Base-by-base conservation (phyloP, 2,888 invertebrate species). In the Ecliptopera silaceata region DNA sequence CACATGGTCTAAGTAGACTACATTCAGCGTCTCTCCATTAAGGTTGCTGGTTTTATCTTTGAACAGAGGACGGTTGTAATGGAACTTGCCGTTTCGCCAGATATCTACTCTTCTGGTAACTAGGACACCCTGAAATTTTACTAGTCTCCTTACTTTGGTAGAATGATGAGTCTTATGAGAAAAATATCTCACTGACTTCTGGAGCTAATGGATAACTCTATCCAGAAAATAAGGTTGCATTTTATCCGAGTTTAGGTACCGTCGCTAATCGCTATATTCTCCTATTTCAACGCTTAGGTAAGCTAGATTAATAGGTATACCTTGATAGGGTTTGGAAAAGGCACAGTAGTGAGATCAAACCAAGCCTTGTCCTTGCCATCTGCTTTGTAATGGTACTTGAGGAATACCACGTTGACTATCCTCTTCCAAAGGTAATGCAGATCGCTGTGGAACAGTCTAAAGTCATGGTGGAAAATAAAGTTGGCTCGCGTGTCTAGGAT, bases 361-460 rank as follows among this genome's bases (percentile, higher is more conserved):
- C 94, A 95, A 13, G 93, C 87, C 20, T 84, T 86, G 62, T 78
- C 81, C 57, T 79, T 84, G 2, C 77, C 80, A 59, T 43, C 60
- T 46, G 78, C 63, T 65, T 83, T 81, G 45, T 69, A 82, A 69
- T 93, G 93, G 66, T 92, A 91, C 44, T 93, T 92, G 11, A 97
- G 84, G 65, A 97, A 97, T 5, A 96, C 80, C 0, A 95, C 94
- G 68, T 95, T 95, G 13, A 96, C 93, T 44, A 96, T 93, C 60
- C 95, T 92, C 60, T 94, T 95, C 97, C 97, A 97, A 11, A 97
- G 78, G 69, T 95, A 95, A 69, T 94, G 92, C 60, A 95, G 84
- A 4, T 94, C 92, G 61, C 92, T 90, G 47, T 91, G 88, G 68
- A 96, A 94, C 1, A 97, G 84, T 4, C 95, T 87, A 56, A 91